These are phyloP conservation scores for Tinamus major DNA, from an alignment of 2,797 vertebrate genomes.

Conservation along the genomic window DNA sequence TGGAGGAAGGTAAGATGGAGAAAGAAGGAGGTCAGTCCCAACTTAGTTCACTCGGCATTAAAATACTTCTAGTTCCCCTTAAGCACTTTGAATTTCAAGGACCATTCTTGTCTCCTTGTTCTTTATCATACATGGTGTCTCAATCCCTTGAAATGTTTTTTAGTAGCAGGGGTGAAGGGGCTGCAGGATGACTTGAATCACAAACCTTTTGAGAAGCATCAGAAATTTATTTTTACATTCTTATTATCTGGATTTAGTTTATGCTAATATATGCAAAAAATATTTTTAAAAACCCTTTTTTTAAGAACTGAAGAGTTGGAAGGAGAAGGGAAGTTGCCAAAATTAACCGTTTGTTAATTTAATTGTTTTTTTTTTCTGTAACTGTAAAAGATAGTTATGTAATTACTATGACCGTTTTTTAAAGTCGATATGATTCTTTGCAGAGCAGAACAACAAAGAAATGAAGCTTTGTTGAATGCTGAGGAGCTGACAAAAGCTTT, in stretches of 20 bases:
- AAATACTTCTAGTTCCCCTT: not conserved
- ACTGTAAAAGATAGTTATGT: not conserved
- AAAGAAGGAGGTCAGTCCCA: rapidly evolving
- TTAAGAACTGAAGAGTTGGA: not conserved
- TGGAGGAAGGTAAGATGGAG: not conserved
- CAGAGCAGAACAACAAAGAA: constrained; percentile 91
- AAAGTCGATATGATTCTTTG: constrained; percentile 33
- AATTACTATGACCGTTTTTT: not conserved
- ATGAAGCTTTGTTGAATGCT: constrained; percentile 87
- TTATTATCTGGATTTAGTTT: not conserved
- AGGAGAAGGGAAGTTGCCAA: not conserved
- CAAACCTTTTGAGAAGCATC: not conserved
- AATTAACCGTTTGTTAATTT: not conserved
- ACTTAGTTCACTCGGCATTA: not conserved
- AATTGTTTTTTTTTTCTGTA: not conserved
- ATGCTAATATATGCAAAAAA: not conserved
- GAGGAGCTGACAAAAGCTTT: constrained; percentile 88
- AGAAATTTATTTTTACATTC: not conserved
- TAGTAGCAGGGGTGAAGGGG: not conserved
- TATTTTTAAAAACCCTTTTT: not conserved
- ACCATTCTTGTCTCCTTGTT: not conserved
- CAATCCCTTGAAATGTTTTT: not conserved
- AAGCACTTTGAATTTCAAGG: not conserved
- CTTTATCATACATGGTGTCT: not conserved
- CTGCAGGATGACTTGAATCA: not conserved